Evolutionary conservation across 2,113 vertebrate species (phyloP).

Genomic region (Illadopsis cleaveri): DNA sequence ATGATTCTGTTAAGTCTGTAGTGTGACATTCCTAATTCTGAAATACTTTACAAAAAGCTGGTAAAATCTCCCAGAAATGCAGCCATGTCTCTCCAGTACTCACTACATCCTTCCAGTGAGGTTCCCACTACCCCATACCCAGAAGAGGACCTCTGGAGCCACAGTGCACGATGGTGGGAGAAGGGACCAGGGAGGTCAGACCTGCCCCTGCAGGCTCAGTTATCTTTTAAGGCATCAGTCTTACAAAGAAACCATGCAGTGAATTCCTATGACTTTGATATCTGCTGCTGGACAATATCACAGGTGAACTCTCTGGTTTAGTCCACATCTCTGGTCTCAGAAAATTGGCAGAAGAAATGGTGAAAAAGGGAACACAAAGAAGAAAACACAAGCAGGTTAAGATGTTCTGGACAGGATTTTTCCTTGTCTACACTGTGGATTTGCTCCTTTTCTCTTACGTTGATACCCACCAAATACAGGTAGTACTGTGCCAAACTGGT

Average conservation of each 20-base stretch:
- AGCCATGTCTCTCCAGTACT: neutral
- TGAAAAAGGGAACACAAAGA: neutral
- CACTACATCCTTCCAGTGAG: neutral
- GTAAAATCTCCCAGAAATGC: neutral
- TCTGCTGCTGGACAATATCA: neutral
- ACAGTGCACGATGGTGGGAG: fast-evolving
- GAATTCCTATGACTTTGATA: neutral
- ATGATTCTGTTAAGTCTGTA: neutral
- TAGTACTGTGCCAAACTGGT: neutral
- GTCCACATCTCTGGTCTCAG: neutral
- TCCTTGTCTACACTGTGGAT: neutral
- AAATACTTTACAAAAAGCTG: neutral
- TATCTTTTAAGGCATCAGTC: neutral
- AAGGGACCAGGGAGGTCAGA: neutral
- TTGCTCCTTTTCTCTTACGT: neutral
- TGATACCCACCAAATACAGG: neutral
- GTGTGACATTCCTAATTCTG: neutral
- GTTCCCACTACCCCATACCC: neutral
- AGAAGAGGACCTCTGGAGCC: neutral
- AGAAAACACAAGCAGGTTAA: neutral
- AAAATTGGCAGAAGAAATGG: neutral
- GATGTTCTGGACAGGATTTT: neutral
- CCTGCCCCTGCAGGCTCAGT: neutral
- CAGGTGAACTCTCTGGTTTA: neutral
- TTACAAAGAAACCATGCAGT: neutral